Evolutionary conservation across 2,113 vertebrate genomes (phyloP).

Genomic region (Halcyon senegalensis): DNA sequence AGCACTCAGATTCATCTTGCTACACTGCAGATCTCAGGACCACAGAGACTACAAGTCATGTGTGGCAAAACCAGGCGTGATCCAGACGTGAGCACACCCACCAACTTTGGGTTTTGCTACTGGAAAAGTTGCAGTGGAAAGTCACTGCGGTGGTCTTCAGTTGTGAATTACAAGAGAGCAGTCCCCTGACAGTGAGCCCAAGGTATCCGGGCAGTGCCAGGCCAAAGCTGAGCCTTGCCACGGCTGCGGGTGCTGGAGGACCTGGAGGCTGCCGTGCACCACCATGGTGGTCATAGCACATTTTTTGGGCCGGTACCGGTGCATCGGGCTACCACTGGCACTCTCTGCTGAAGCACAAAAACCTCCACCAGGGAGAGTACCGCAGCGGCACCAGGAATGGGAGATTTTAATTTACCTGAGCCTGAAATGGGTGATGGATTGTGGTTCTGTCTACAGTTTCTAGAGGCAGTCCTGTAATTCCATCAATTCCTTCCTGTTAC

Average conservation of each 20-base stretch:
- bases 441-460: too few species aligned
- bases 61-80: not conserved
- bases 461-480: too few species aligned
- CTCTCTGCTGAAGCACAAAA: too few species aligned
- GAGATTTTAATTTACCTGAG: not conserved
- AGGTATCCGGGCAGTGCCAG: not conserved
- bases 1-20: not conserved
- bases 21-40: not conserved
- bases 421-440: too few species aligned
- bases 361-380: not conserved
- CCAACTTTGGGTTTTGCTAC: too few species aligned
- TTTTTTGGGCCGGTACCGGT: not conserved
- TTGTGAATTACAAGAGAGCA: not conserved
- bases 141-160: not conserved
- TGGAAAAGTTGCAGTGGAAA: not conserved
- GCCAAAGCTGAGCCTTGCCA: not conserved
- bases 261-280: not conserved
- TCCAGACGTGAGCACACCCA: not conserved
- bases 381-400: not conserved
- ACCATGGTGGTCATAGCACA: rapidly evolving
- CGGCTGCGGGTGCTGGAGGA: not conserved
- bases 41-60: not conserved
- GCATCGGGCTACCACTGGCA: too few species aligned
- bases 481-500: too few species aligned
- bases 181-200: not conserved